These are phyloP conservation scores for Bradypodion pumilum DNA, from an alignment of 2,797 vertebrate species.

Conservation along the genomic window DNA sequence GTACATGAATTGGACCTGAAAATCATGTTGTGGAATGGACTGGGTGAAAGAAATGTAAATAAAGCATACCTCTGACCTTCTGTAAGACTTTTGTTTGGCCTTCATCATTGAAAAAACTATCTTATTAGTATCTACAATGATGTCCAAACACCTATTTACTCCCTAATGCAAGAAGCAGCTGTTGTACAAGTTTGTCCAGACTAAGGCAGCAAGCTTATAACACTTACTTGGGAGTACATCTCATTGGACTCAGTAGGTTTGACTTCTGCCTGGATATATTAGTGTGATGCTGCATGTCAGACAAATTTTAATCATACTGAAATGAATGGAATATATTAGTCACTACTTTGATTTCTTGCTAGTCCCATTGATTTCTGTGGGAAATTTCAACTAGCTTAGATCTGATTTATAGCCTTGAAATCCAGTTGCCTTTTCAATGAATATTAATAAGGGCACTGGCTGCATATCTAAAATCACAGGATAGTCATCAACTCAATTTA, in stretches of 20 bases:
- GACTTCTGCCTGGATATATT: not conserved
- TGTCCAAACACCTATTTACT: not conserved
- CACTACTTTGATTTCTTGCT: not conserved
- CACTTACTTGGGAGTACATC: not conserved
- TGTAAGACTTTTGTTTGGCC: not conserved
- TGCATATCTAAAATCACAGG: constrained; percentile 9
- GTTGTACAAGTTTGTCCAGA: not conserved
- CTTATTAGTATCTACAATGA: not conserved
- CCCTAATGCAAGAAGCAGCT: not conserved
- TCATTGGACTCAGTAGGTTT: not conserved
- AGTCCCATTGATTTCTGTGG: not conserved
- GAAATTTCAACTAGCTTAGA: not conserved
- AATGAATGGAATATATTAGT: not conserved
- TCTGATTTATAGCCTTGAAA: not conserved
- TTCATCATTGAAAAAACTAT: not conserved
- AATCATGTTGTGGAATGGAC: not conserved
- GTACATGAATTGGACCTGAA: not conserved
- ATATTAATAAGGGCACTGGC: not conserved
- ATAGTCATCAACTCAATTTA: constrained; percentile 31
- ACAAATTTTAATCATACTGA: not conserved
- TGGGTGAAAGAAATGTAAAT: not conserved
- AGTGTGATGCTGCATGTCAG: not conserved
- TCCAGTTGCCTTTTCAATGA: not conserved
- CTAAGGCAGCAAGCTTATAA: not conserved
- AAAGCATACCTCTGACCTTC: not conserved